Conservation (phyloP, 23 tunicate species). For the Clavelina lepadiformis region DNA sequence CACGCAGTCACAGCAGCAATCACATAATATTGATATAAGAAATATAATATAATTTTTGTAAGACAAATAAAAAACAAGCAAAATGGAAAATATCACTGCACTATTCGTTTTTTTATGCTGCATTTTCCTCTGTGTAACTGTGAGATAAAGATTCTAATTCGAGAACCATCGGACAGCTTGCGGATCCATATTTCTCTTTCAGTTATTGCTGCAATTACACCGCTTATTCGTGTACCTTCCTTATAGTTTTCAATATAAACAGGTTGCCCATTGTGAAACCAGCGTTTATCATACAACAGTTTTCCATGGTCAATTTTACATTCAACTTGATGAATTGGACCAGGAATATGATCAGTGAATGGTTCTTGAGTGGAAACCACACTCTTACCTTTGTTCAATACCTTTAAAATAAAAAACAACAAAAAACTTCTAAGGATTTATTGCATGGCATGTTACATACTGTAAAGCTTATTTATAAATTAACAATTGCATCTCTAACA, state of each 20-base stretch:
- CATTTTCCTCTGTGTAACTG: conserved; percentile 78
- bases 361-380: conserved; percentile 5
- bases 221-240: conserved; percentile 57
- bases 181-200: conserved; percentile 73
- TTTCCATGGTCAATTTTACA: conserved; percentile 70
- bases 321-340: conserved; percentile 40
- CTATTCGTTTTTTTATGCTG: conserved; percentile 54
- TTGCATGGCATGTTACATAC: too few species aligned
- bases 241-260: conserved; percentile 47
- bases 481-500: too few species aligned
- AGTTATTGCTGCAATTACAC: conserved; percentile 46
- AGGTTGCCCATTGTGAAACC: conserved; percentile 88
- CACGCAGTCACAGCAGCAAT: too few species aligned
- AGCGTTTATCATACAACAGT: conserved; percentile 63
- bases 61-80: background rate
- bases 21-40: too few species aligned
- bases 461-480: too few species aligned
- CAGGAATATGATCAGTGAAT: background rate
- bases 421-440: too few species aligned
- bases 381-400: conserved; percentile 65
- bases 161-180: conserved; percentile 42
- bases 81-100: too few species aligned
- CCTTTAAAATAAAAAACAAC: conserved; percentile 30
- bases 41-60: background rate
- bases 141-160: conserved; percentile 53